These are phyloP conservation scores for Carcinoscorpius rotundicauda DNA, from an alignment of 1,140 invertebrate species.

Conservation along the genomic window DNA sequence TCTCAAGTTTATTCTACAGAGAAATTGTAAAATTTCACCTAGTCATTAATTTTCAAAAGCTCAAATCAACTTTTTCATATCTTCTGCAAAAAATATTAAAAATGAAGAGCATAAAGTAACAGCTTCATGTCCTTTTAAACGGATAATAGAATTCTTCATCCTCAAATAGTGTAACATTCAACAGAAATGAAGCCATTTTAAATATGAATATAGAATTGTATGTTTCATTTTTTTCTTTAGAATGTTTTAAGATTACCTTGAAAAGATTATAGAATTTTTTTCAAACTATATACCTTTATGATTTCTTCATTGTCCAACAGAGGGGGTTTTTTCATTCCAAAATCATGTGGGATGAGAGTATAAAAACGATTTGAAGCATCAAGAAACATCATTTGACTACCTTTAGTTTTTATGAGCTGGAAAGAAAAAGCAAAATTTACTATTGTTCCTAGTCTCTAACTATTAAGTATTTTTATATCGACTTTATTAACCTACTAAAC, in stretches of 20 bases:
- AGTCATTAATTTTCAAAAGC: too few species aligned
- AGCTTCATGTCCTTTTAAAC: too few species aligned
- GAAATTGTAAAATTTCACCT: slow-evolving; percentile 4
- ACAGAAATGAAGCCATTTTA: too few species aligned
- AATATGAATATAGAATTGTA: too few species aligned
- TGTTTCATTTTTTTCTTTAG: neutral
- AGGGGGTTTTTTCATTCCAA: slow-evolving; percentile 70
- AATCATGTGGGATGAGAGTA: slow-evolving; percentile 88
- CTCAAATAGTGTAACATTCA: too few species aligned
- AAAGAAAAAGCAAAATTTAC: slow-evolving; percentile 16
- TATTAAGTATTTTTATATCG: neutral
- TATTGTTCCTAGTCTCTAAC: too few species aligned
- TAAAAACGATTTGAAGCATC: slow-evolving; percentile 87
- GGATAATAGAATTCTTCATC: too few species aligned
- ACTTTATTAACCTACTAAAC: neutral
- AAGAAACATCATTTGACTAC: slow-evolving; percentile 47
- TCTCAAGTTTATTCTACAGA: slow-evolving; percentile 60
- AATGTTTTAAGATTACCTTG: slow-evolving; percentile 6
- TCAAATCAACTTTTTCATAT: too few species aligned
- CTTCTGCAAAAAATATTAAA: too few species aligned
- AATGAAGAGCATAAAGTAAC: too few species aligned
- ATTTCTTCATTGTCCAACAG: slow-evolving; percentile 59
- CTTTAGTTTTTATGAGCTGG: slow-evolving; percentile 31
- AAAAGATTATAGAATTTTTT: neutral
- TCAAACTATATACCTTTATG: slow-evolving; percentile 45